Evolutionary conservation across 2,797 vertebrate genomes (phyloP), one percentile per base, ranked within the genome.

Genomic region (Myoxocephalus aenaeus): DNA sequence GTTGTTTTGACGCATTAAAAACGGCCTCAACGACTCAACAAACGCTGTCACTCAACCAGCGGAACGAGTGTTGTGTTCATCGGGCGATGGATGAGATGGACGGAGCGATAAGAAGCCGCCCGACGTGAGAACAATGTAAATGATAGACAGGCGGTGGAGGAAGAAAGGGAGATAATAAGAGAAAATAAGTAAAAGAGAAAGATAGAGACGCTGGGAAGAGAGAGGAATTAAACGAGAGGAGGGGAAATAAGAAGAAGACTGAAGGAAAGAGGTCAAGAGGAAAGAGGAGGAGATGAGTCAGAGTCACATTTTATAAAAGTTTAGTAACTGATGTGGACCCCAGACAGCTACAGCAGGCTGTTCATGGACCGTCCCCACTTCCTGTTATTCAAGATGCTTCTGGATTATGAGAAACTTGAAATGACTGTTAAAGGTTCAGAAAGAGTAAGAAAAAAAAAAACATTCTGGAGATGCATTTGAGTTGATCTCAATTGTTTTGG

Each of bases 41-140:
- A 34, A 8, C 34, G 34, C 6, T 13, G 40, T 13, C 40, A 13
- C 40, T 13, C 38, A 40, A 40, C 9, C 38, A 40, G 38, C 38
- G 10, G 9, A 40, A 40, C 1, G 10, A 8, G 38, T 11, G 32
- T 32, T 6, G 3, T 65, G 64, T 53, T 62, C 29, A 70, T 57
- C 32, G 57, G 15, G 32, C 59, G 44, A 75, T 65, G 58, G 83
- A 82, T 6, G 11, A 70, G 51, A 57, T 15, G 0, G 12, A 32
- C 20, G 42, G 65, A 44, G 13, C 58, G 17, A 75, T 20, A 36
- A 79, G 48, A 59, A 64, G 32, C 27, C 34, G 46, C 59, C 14
- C 18, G 34, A 14, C 27, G 10, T 10, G 59, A 11, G 5, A n/a
- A 66, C 7, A 44, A 50, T 40, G 40, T 12, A 40, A 9, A 13